These are phyloP conservation scores for Sinocyclocheilus rhinocerous DNA, from an alignment of 2,113 vertebrate species.

Conservation along the genomic window DNA sequence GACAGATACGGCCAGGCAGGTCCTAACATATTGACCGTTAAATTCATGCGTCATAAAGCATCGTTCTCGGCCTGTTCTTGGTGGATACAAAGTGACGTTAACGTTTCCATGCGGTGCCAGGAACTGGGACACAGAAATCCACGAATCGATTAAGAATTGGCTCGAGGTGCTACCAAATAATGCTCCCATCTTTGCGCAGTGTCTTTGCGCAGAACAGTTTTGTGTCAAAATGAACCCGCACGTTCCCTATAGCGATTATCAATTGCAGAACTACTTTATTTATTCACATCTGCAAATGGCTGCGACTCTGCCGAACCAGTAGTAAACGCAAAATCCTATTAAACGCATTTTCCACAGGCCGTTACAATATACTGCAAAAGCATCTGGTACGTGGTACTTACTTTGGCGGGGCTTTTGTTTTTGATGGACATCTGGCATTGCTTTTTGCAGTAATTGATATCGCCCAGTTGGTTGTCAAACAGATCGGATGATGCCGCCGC, in stretches of 20 bases:
- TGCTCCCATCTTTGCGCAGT: constrained; percentile 30
- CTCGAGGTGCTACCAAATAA: constrained; percentile 20
- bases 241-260: neutral
- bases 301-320: neutral
- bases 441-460: constrained; percentile 85
- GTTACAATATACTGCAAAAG: constrained; percentile 13
- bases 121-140: constrained; percentile 21
- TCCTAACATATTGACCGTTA: neutral
- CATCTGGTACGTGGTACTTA: constrained; percentile 68
- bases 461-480: constrained; percentile 84
- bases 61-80: constrained; percentile 27
- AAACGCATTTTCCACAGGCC: neutral
- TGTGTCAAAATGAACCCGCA: neutral
- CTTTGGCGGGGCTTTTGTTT: constrained; percentile 80
- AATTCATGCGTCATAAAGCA: constrained; percentile 21
- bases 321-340: neutral
- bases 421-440: constrained; percentile 82
- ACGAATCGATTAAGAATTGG: constrained; percentile 23
- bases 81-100: constrained; percentile 1
- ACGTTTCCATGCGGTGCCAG: constrained; percentile 26
- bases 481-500: constrained; percentile 74
- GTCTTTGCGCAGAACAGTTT: constrained; percentile 8
- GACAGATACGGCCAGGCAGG: neutral
- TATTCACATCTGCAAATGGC: constrained; percentile 12
- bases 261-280: neutral